Percentiles rank a stretch among this genome's conserved stretches.
Conservation (phyloP, 2,797 vertebrate genomes). For the Myotis daubentonii region DNA sequence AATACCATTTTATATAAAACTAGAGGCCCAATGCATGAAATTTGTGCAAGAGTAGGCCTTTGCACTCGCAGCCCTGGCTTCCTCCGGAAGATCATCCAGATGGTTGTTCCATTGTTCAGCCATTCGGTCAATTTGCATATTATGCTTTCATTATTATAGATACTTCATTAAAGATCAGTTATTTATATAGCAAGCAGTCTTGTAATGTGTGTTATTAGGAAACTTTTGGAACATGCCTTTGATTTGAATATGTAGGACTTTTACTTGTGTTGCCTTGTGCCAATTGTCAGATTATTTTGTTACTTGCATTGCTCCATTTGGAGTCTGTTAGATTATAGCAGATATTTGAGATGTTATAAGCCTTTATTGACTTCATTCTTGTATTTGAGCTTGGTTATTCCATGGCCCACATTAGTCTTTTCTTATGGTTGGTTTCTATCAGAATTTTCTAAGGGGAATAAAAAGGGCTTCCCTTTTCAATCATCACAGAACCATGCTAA, state of each 20-base stretch:
- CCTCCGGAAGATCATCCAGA: no score
- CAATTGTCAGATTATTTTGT: not conserved
- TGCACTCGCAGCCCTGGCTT: no score
- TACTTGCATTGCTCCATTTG: not conserved
- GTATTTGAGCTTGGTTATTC: not conserved
- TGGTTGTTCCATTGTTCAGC: no score
- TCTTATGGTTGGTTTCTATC: not conserved
- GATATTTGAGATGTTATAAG: not conserved
- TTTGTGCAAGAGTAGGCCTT: no score
- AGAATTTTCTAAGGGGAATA: not conserved
- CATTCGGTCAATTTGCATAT: no score
- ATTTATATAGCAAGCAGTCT: not conserved
- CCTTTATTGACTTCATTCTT: not conserved
- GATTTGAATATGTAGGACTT: not conserved
- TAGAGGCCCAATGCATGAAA: no score
- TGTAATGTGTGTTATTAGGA: not conserved
- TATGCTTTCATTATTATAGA: no score
- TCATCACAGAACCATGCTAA: not conserved
- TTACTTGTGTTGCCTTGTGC: not conserved
- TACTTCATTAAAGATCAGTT: not conserved
- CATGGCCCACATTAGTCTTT: not conserved
- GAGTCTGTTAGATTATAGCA: not conserved
- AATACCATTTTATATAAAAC: not conserved
- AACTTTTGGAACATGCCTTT: not conserved
- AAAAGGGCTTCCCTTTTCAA: not conserved